These are phyloP conservation scores for Saturnia pavonia DNA, from an alignment of 2,888 invertebrate genomes.

Conservation along the genomic window DNA sequence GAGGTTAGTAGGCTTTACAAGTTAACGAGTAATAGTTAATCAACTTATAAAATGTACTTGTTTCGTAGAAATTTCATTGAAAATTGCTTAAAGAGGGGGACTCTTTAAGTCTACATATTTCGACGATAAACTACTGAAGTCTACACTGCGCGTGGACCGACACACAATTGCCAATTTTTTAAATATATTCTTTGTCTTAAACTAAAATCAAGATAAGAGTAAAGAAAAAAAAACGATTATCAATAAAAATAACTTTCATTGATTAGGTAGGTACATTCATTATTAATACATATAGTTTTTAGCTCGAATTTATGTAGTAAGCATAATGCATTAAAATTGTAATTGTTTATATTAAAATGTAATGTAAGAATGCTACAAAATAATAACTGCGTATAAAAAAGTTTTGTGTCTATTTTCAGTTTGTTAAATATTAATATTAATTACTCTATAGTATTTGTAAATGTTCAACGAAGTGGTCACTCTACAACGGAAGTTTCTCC, in stretches of 20 bases:
- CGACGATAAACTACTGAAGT: too few species aligned
- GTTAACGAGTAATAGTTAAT: too few species aligned
- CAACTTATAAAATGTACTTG: too few species aligned
- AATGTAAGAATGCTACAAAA: not conserved
- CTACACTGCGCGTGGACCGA: too few species aligned
- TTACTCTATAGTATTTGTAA: not conserved
- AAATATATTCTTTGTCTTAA: too few species aligned
- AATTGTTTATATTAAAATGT: not conserved
- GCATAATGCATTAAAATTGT: not conserved
- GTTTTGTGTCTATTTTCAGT: not conserved
- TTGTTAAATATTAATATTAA: not conserved
- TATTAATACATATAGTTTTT: not conserved
- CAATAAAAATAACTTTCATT: not conserved
- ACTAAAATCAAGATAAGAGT: too few species aligned
- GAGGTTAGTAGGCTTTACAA: too few species aligned
- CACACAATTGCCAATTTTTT: too few species aligned
- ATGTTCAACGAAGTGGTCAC: not conserved
- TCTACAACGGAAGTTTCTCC: not conserved
- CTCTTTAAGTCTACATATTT: too few species aligned
- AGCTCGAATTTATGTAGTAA: not conserved
- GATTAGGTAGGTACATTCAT: not conserved
- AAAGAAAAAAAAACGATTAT: too few species aligned
- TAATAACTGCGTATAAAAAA: not conserved
- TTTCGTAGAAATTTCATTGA: too few species aligned
- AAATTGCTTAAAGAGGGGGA: too few species aligned